Conservation (phyloP, 1,140 invertebrate genomes). For the Sarcophaga bullata region DNA sequence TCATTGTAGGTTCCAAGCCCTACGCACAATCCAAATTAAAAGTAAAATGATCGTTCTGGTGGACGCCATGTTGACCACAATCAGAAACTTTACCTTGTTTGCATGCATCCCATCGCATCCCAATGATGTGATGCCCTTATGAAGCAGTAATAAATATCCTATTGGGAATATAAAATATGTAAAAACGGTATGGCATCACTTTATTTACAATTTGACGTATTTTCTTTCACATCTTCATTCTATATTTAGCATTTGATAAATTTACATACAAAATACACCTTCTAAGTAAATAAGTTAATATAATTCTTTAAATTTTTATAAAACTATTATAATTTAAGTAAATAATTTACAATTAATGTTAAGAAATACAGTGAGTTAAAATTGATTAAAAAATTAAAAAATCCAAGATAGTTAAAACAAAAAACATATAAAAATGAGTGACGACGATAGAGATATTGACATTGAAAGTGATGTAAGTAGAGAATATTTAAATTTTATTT, state of each 20-base stretch:
- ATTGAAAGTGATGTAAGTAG: conserved; percentile 87
- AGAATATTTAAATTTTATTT: conserved; percentile 34
- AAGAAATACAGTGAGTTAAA: neutral
- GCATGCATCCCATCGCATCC: too few species aligned
- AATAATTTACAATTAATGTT: neutral
- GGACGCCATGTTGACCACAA: too few species aligned
- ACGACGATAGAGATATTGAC: conserved; percentile 91
- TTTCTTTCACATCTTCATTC: neutral
- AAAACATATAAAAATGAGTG: conserved; percentile 73
- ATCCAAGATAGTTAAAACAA: neutral
- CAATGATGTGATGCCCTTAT: too few species aligned
- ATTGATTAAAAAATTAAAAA: neutral
- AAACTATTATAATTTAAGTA: neutral
- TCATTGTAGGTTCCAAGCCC: too few species aligned
- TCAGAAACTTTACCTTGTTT: too few species aligned
- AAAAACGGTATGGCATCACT: neutral
- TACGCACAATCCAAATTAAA: too few species aligned
- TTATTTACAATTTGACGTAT: neutral
- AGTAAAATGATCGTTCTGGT: too few species aligned
- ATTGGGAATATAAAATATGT: too few species aligned
- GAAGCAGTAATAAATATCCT: too few species aligned
- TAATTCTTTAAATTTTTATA: neutral
- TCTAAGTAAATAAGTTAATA: neutral
- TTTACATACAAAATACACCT: neutral
- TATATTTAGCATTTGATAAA: neutral